These are phyloP conservation scores for Sarcophilus harrisii DNA, from an alignment of 2,797 vertebrate species.

Conservation along the genomic window DNA sequence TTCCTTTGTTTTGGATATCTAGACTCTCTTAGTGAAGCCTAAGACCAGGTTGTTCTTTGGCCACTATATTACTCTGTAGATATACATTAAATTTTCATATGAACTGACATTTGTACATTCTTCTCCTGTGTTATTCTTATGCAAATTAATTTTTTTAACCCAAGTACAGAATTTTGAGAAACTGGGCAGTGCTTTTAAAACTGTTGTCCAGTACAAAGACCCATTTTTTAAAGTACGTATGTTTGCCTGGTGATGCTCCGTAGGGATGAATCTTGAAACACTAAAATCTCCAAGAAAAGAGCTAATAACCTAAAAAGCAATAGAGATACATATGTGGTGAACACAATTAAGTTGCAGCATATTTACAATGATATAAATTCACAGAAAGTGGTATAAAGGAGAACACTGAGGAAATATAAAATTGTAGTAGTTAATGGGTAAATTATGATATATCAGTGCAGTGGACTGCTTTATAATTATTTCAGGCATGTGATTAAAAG, in stretches of 20 bases:
- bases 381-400: neutral
- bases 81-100: neutral
- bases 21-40: neutral
- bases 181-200: neutral
- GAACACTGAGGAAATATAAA: neutral
- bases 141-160: neutral
- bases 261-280: neutral
- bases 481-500: neutral
- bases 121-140: neutral
- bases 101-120: neutral
- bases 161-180: neutral
- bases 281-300: neutral
- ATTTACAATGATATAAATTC: neutral
- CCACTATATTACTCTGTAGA: neutral
- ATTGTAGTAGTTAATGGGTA: neutral
- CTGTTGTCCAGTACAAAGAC: neutral
- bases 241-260: neutral
- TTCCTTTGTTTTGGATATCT: neutral
- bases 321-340: neutral
- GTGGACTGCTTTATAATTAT: neutral
- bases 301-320: neutral
- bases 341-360: neutral
- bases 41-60: neutral
- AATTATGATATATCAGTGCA: neutral
- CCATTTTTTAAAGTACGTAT: neutral